Evolutionary conservation across 2,113 vertebrate genomes (phyloP).

Genomic region (Fregata magnificens): DNA sequence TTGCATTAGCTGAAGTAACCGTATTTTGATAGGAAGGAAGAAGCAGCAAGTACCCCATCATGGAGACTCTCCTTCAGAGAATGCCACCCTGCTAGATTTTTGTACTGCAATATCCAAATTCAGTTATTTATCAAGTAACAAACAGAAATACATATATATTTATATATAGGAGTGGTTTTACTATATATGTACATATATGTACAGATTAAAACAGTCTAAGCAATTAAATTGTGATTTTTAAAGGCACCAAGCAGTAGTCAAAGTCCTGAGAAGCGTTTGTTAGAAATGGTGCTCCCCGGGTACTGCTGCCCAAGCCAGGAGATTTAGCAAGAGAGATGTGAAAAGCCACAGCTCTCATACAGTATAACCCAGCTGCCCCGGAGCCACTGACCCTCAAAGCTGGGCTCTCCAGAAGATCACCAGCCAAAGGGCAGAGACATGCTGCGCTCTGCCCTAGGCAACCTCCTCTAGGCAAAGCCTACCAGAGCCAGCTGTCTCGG

Average conservation of each 20-base stretch:
- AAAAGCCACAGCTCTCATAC: not conserved
- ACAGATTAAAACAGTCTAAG: not conserved
- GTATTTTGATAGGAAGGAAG: not conserved
- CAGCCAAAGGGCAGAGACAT: not conserved
- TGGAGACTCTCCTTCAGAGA: not conserved
- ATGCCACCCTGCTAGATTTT: not conserved
- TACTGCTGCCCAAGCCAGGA: not conserved
- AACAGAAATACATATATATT: not conserved
- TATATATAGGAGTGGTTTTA: accelerated
- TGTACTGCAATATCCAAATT: not conserved
- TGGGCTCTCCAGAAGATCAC: not conserved
- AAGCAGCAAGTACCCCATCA: not conserved
- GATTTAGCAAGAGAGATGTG: not conserved
- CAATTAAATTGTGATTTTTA: not conserved
- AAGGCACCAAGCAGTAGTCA: not conserved
- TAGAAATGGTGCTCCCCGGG: accelerated
- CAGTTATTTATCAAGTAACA: not conserved
- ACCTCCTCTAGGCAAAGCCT: accelerated
- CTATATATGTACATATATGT: accelerated
- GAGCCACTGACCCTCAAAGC: not conserved
- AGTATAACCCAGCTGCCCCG: not conserved
- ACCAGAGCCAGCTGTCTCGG: accelerated
- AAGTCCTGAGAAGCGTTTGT: not conserved
- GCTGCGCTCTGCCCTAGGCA: accelerated
- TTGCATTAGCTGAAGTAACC: not conserved